Percentiles rank a stretch among this genome's conserved stretches.
phyloP scores from a whole-genome alignment of 2,113 vertebrate species.

The Cygnus buccinator region DNA sequence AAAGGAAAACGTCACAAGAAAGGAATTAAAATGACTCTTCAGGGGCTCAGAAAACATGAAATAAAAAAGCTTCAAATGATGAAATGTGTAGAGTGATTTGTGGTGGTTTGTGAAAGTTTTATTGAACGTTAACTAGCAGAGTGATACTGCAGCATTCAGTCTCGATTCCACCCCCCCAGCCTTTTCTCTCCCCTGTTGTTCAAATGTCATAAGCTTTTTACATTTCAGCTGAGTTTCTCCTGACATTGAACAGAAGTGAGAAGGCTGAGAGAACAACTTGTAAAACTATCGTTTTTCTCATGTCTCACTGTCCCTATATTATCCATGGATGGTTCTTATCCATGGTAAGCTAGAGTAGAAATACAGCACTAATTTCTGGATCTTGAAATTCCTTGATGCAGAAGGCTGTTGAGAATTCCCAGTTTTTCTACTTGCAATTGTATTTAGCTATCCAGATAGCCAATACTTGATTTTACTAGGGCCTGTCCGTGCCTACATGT shows the following conservation, averaged over 20 bases:
- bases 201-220: conserved; percentile 45
- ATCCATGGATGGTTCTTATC: background rate
- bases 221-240: conserved; percentile 32
- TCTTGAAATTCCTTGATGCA: background rate
- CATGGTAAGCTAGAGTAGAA: background rate
- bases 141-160: background rate
- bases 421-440: background rate
- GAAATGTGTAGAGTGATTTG: conserved; percentile 59
- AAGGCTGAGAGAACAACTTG: conserved; percentile 17
- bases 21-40: conserved; percentile 68
- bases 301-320: background rate
- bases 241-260: conserved; percentile 41
- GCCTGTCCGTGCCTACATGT: background rate
- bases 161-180: background rate
- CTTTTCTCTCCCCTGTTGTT: conserved; percentile 23
- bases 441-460: background rate
- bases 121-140: conserved; percentile 60
- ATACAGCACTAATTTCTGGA: background rate
- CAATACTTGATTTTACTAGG: background rate
- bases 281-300: background rate
- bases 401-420: background rate
- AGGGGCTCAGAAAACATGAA: conserved; percentile 60
- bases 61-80: conserved; percentile 67
- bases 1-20: conserved; percentile 62
- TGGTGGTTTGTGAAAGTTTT: conserved; percentile 62